Base-by-base conservation (phyloP, 2,888 invertebrate species). In the Eueremaeus valkanovi region DNA sequence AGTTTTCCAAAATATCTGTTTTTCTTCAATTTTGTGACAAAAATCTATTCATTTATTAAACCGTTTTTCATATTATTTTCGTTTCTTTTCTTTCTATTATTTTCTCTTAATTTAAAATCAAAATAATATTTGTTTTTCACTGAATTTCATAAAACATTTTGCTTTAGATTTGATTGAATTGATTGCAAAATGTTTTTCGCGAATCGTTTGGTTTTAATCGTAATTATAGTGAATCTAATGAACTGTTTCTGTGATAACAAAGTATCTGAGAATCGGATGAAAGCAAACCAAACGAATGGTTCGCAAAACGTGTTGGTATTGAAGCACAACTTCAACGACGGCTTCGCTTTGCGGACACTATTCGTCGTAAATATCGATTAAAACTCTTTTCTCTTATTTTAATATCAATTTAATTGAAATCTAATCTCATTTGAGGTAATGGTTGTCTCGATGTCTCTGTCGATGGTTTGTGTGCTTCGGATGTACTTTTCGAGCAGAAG, bases 241-340 rank as follows among this genome's bases (percentile, higher is more conserved):
- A 24, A 18, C 27, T 40, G 8, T 68, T 68, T 68, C 40, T 36
- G 68, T 68, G 68, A 68, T 68, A 36, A n/a, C n/a, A 68, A 42
- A 6, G 68, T 18, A 42, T 40, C 68, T 42, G 27, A 40, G 11
- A 16, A 24, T 61, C 24, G 13, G 13, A 27, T 6, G 11, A 61
- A 33, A 31, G 55, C 27, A n/a, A n/a, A 66, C 18, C 11, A 31
- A 63, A 33, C n/a, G 5, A 36, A 42, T 68, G 13, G 27, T 1
- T 55, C 27, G 11, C 18, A 27, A 13, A 6, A 45, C 18, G 51
- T 21, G n/a, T n/a, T n/a, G n/a, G n/a, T n/a, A n/a, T n/a, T n/a
- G n/a, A n/a, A n/a, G n/a, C n/a, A n/a, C n/a, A n/a, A n/a, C n/a
- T n/a, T n/a, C n/a, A n/a, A n/a, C n/a, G n/a, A 68, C 16, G 42